These are phyloP conservation scores for Microhierax caerulescens DNA, from an alignment of 2,797 vertebrate species.

Conservation along the genomic window DNA sequence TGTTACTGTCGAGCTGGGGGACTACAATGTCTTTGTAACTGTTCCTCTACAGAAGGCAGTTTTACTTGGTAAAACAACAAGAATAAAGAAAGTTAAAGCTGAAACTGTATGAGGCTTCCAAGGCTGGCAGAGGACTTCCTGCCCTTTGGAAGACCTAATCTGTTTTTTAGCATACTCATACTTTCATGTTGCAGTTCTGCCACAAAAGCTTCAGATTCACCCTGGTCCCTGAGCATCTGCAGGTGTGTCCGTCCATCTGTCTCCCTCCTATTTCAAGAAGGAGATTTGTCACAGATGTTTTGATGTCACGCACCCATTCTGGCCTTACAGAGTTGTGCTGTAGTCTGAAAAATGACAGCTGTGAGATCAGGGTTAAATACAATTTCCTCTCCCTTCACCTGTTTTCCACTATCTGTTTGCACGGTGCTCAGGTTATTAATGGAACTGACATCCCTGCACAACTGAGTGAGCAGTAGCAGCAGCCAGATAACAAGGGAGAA, in stretches of 20 bases:
- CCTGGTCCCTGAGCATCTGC: neutral
- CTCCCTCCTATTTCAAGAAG: neutral
- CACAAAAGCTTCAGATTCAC: neutral
- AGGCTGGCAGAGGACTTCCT: neutral
- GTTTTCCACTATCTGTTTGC: conserved; percentile 71
- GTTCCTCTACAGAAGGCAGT: neutral
- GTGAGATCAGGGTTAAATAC: conserved; percentile 69
- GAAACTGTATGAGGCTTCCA: neutral
- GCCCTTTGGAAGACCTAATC: neutral
- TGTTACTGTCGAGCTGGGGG: neutral
- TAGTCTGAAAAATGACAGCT: conserved; percentile 72
- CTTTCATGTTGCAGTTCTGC: neutral
- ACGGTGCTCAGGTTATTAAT: conserved; percentile 75
- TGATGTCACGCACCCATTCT: conserved; percentile 22
- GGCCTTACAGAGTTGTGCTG: neutral
- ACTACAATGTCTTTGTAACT: neutral
- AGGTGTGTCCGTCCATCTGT: neutral
- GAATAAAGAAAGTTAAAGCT: neutral
- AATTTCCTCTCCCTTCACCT: conserved; percentile 75
- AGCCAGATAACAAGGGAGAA: conserved; percentile 76
- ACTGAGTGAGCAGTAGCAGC: conserved; percentile 73
- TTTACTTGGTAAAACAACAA: neutral
- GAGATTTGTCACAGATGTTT: conserved; percentile 59
- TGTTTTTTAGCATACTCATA: neutral
- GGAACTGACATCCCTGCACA: conserved; percentile 76